Conservation (phyloP, 2,888 invertebrate species). For the Machimus atricapillus region DNA sequence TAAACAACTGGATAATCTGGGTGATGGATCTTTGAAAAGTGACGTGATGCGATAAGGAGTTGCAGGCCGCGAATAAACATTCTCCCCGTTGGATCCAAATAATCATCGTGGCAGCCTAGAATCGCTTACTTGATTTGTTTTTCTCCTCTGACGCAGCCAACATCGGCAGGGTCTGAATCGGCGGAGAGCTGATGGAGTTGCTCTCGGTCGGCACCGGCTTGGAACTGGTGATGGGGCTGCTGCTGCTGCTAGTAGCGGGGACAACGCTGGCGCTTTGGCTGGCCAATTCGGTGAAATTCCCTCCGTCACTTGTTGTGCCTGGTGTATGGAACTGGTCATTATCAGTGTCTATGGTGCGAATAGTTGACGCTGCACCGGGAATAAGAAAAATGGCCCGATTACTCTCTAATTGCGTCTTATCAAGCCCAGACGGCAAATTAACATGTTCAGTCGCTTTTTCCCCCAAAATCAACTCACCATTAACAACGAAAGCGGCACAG, state of each 20-base stretch:
- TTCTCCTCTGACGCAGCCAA: conserved; percentile 39
- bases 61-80: not conserved
- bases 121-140: conserved; percentile 42
- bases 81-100: not conserved
- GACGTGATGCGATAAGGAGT: conserved; percentile 15
- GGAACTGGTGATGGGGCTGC: not conserved
- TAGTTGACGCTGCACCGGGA: conserved; percentile 35
- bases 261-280: not conserved
- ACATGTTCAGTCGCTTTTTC: not conserved
- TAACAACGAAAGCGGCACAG: conserved; percentile 18
- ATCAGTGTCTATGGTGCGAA: conserved; percentile 24
- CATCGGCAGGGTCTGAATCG: conserved; percentile 43
- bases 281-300: not conserved
- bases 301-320: not conserved
- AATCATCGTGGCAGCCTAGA: not conserved
- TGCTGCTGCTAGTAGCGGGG: not conserved
- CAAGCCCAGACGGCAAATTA: not conserved
- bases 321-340: not conserved
- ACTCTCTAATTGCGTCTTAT: not conserved
- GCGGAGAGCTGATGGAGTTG: conserved; percentile 29
- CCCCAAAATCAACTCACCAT: conserved; percentile 38
- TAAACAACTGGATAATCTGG: not conserved
- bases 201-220: not conserved
- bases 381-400: not conserved
- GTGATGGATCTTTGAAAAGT: not conserved